Conservation (phyloP, 2,113 vertebrate genomes). For the Hemicordylus capensis region DNA sequence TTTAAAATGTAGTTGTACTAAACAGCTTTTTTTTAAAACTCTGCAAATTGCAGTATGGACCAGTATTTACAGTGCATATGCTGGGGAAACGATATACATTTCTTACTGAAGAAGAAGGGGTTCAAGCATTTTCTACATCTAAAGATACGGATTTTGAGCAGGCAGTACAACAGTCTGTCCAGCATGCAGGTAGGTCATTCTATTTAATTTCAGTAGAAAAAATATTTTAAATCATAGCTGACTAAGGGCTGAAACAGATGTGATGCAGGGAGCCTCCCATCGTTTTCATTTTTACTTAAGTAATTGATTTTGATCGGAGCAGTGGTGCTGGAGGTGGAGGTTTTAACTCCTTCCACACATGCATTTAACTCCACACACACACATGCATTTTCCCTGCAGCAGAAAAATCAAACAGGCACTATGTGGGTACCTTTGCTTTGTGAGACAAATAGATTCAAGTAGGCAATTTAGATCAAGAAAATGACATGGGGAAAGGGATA, state of each 20-base stretch:
- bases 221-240: neutral
- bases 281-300: neutral
- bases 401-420: neutral
- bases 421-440: neutral
- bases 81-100: slow-evolving; percentile 84
- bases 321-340: neutral
- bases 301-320: neutral
- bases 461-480: neutral
- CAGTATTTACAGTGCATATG: slow-evolving; percentile 81
- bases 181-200: slow-evolving; percentile 76
- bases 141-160: slow-evolving; percentile 82
- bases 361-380: neutral
- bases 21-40: neutral
- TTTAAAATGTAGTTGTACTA: rapidly evolving
- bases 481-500: neutral
- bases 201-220: neutral
- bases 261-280: neutral
- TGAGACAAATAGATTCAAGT: too few species aligned
- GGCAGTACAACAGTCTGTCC: slow-evolving; percentile 78
- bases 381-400: too few species aligned
- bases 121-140: slow-evolving; percentile 80
- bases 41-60: slow-evolving; percentile 78
- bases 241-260: neutral
- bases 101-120: slow-evolving; percentile 80
- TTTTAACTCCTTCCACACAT: neutral